These are phyloP conservation scores for Mycteria americana DNA, from an alignment of 2,797 vertebrate species.

Conservation along the genomic window DNA sequence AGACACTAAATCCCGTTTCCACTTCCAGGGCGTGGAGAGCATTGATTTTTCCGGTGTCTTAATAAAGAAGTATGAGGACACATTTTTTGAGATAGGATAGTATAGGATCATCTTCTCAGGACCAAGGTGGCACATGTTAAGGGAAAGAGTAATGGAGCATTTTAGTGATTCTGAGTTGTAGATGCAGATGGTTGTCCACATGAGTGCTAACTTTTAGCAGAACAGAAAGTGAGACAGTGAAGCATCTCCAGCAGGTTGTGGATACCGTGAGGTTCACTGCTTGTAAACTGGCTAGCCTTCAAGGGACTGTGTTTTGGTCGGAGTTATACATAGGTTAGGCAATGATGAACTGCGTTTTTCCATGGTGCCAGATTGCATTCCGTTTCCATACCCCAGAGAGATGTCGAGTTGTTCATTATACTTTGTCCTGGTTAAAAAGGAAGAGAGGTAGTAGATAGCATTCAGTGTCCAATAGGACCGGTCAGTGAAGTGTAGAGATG, in stretches of 20 bases:
- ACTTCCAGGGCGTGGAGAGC: constrained; percentile 10
- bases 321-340: neutral
- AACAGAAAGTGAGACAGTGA: constrained; percentile 47
- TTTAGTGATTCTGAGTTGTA: constrained; percentile 24
- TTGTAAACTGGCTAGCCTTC: constrained; percentile 17
- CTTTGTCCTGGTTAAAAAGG: constrained; percentile 21
- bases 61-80: constrained; percentile 26
- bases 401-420: constrained; percentile 31
- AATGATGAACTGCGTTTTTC: constrained; percentile 34
- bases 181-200: constrained; percentile 37
- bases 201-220: constrained; percentile 30
- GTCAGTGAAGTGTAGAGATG: neutral
- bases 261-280: constrained; percentile 37
- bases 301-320: constrained; percentile 6
- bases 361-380: constrained; percentile 45
- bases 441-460: neutral
- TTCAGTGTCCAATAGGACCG: neutral
- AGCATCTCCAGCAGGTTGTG: constrained; percentile 47
- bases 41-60: constrained; percentile 47
- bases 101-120: constrained; percentile 3
- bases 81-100: neutral
- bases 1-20: constrained; percentile 38
- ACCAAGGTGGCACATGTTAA: neutral
- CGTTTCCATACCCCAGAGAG: neutral
- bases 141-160: constrained; percentile 3